Evolutionary conservation across 2,888 invertebrate species (phyloP), one percentile per base, ranked within the genome.

Genomic region (Scaptomyza cyrtandrae): DNA sequence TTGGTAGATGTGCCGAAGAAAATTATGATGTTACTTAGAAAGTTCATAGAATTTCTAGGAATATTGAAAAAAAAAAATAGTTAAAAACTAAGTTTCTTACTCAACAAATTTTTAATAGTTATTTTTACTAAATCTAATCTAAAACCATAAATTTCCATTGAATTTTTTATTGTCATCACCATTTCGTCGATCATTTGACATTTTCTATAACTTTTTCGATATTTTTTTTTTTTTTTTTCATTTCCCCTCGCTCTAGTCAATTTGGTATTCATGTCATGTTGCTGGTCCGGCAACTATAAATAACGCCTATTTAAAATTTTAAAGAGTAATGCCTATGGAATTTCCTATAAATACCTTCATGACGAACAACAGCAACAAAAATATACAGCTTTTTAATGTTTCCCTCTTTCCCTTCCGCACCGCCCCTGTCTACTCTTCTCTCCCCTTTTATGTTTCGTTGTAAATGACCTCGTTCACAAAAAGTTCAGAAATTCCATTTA

Each of bases 381-480:
- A 65, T 52, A 50, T 39, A 50, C 61, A 68, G 68, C 48, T 71
- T 78, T 70, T 77, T 76, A 75, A 64, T 72, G 62, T 69, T 49
- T 46, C 60, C 69, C 52, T 59, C 69, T 61, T 29, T 11, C 9
- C 39, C 3, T 10, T 24, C 27, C 43, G 24, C 24, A 24, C 56
- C 60, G 14, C 24, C 39, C 16, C 31, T 19, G 9, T 46, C 75
- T 24, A 33, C 46, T 14, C 49, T 39, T 13, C 39, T 19, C 19
- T 16, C 54, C 49, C 31, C 35, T 14, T 60, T 69, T 71, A 55
- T 41, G 56, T 78, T 81, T 77, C 74, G 77, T 78, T 80, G 85
- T 86, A 86, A 85, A 69, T 86, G 85, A 85, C 85, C 85, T 85
- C 85, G 86, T 86, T 82, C 79, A 84, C 73, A 82, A 84, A 81